Conservation (phyloP, 2,113 vertebrate genomes). For the Callorhinus ursinus region DNA sequence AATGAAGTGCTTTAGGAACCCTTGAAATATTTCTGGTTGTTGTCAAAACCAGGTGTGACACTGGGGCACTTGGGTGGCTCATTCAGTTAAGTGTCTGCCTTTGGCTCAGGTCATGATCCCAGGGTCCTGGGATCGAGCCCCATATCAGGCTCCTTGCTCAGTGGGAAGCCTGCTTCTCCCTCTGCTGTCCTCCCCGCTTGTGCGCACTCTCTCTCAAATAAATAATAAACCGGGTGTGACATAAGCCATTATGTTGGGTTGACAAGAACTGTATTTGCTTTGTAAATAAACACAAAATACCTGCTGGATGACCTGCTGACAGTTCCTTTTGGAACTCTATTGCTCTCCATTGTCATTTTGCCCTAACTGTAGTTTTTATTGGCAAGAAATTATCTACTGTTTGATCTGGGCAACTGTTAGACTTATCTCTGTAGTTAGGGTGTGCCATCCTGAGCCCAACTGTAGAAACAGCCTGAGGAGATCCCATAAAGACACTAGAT, state of each 20-base stretch:
- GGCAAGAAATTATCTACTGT: not conserved
- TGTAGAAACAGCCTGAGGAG: not conserved
- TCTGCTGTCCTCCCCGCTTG: too few species aligned
- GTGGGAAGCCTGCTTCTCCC: too few species aligned
- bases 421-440: not conserved
- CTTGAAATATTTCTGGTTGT: not conserved
- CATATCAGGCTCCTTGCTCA: too few species aligned
- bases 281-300: not conserved
- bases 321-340: not conserved
- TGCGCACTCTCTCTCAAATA: too few species aligned
- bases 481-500: not conserved
- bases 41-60: not conserved
- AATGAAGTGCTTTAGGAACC: not conserved
- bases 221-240: not conserved
- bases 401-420: not conserved
- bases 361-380: not conserved
- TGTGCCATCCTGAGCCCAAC: not conserved
- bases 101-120: too few species aligned
- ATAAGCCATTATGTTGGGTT: not conserved
- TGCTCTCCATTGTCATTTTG: not conserved
- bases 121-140: too few species aligned
- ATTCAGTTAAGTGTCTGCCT: too few species aligned
- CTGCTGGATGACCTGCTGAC: not conserved
- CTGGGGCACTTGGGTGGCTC: too few species aligned
- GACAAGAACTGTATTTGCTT: not conserved